Evolutionary conservation across 2,888 invertebrate species (phyloP).

Genomic region (Petrolisthes cinctipes): DNA sequence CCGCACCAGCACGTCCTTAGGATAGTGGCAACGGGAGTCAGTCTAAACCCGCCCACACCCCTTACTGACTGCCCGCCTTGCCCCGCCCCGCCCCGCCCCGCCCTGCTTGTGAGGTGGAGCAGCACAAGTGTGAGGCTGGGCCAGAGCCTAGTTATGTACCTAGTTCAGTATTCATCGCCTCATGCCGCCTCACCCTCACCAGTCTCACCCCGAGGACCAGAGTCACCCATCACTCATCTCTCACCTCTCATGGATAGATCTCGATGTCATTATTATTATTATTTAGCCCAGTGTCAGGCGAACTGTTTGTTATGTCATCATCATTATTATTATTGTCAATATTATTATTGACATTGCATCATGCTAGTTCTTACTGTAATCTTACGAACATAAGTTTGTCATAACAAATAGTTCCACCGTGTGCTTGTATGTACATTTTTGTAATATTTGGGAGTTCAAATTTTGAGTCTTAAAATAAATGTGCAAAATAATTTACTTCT

Average conservation of each 20-base stretch:
- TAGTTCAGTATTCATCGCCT: constrained; percentile 65
- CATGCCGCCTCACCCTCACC: constrained; percentile 59
- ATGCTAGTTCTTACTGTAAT: constrained; percentile 58
- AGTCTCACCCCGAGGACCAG: constrained; percentile 63
- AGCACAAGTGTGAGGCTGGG: constrained; percentile 29
- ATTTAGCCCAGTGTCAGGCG: constrained; percentile 60
- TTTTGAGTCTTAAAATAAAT: constrained; percentile 63
- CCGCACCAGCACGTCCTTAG: constrained; percentile 53
- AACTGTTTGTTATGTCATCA: constrained; percentile 61
- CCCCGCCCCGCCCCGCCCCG: constrained; percentile 43
- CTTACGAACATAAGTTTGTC: constrained; percentile 58
- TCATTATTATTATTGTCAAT: constrained; percentile 52
- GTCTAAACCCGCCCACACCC: constrained; percentile 51
- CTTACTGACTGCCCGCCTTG: constrained; percentile 54
- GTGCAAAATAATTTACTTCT: constrained; percentile 47
- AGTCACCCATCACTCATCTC: constrained; percentile 58
- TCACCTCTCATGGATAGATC: constrained; percentile 58
- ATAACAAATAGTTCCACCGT: constrained; percentile 62
- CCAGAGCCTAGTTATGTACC: constrained; percentile 64
- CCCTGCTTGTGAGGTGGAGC: constrained; percentile 52
- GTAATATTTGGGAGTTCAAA: constrained; percentile 64
- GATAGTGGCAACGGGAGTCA: constrained; percentile 56
- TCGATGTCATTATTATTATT: constrained; percentile 60
- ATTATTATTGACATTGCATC: constrained; percentile 56
- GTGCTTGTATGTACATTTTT: constrained; percentile 63